phyloP scores from a whole-genome alignment of 2,888 invertebrate genomes.

The Ectropis crepuscularia region DNA sequence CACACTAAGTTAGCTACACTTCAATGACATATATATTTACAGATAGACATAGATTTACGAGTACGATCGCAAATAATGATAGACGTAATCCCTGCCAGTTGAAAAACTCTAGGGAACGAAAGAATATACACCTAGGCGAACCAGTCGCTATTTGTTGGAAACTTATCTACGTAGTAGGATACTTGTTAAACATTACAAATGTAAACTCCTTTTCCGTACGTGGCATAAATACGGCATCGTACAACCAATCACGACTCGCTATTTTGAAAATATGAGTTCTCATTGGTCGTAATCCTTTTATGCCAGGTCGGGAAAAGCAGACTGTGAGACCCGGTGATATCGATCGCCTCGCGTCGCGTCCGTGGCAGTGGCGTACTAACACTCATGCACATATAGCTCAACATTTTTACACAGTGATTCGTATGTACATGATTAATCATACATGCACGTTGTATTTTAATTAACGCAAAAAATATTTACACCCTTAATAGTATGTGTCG shows the following conservation, averaged over 20 bases:
- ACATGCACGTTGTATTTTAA: conserved; percentile 63
- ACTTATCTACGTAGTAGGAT: conserved; percentile 63
- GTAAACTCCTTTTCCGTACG: conserved; percentile 15
- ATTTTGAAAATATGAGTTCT: no score
- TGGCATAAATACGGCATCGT: no score
- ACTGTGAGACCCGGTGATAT: conserved; percentile 35
- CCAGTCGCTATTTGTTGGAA: conserved; percentile 65
- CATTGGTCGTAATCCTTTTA: no score
- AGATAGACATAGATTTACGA: no score
- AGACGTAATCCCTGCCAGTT: conserved; percentile 8
- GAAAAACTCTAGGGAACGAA: conserved; percentile 34
- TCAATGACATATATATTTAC: no score
- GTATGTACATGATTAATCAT: conserved; percentile 60
- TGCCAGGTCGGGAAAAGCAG: neutral
- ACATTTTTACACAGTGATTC: conserved; percentile 70
- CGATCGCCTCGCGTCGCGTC: conserved; percentile 30
- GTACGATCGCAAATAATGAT: no score
- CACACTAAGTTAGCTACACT: no score
- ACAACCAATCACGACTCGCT: no score
- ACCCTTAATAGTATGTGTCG: conserved; percentile 67
- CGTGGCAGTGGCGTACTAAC: conserved; percentile 79
- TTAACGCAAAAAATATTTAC: conserved; percentile 82
- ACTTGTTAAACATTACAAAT: conserved; percentile 52
- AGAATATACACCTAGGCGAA: conserved; percentile 56
- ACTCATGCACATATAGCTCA: conserved; percentile 76